Percentiles rank a stretch among this genome's conserved stretches.
Conservation (phyloP, 2,888 invertebrate species). For the Ophion ventricosus region DNA sequence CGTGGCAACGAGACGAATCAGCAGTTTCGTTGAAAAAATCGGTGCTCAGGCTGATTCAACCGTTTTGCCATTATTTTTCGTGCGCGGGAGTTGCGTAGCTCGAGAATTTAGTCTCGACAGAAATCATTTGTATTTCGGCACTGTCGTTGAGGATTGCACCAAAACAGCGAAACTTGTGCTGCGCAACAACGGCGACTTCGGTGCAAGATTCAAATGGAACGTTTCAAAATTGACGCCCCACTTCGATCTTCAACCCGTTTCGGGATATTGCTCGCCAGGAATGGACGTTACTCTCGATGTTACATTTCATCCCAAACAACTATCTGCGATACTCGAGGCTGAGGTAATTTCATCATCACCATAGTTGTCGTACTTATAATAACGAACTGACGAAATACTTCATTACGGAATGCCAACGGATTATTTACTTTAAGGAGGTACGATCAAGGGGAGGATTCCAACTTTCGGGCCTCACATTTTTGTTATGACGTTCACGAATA, state of each 20-base stretch:
- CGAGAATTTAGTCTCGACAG: conserved; percentile 84
- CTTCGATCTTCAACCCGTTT: conserved; percentile 86
- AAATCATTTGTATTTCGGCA: conserved; percentile 84
- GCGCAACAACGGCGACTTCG: conserved; percentile 85
- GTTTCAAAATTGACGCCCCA: conserved; percentile 82
- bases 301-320: conserved; percentile 85
- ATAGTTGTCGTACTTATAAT: too few species aligned
- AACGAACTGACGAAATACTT: too few species aligned
- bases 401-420: too few species aligned
- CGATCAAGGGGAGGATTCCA: too few species aligned
- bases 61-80: conserved; percentile 84
- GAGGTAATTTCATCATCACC: conserved; percentile 74
- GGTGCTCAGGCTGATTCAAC: conserved; percentile 84
- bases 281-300: conserved; percentile 87
- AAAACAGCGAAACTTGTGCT: conserved; percentile 83
- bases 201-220: conserved; percentile 85
- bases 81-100: conserved; percentile 85
- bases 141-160: conserved; percentile 83
- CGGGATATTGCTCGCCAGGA: conserved; percentile 87
- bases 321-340: conserved; percentile 80
- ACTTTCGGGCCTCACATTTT: too few species aligned
- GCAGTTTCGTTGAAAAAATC: conserved; percentile 82
- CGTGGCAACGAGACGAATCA: conserved; percentile 78
- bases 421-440: too few species aligned
- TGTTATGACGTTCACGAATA: too few species aligned